Conservation (phyloP, 2,113 vertebrate species). For the Paraplagusia blochii region DNA sequence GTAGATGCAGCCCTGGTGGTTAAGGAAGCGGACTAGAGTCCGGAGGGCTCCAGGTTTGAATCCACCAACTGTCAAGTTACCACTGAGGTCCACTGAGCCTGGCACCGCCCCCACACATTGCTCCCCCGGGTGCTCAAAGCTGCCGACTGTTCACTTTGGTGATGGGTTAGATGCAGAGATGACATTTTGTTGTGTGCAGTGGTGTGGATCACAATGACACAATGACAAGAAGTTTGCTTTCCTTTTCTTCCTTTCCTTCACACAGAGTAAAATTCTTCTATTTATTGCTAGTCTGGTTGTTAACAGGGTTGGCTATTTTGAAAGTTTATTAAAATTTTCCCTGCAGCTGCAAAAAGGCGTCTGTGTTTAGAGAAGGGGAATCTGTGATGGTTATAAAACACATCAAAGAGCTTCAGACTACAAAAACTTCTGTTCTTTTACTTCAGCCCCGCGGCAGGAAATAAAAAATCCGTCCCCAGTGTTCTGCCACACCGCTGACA, state of each 20-base stretch:
- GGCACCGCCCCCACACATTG: too few relatives aligned
- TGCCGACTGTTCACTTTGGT: too few relatives aligned
- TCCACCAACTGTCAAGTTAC: too few relatives aligned
- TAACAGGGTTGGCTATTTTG: not conserved
- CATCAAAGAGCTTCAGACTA: conserved; percentile 10
- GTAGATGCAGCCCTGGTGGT: too few relatives aligned
- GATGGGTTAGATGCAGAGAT: too few relatives aligned
- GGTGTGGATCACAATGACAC: too few relatives aligned
- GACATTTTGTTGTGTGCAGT: too few relatives aligned
- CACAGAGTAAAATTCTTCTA: not conserved
- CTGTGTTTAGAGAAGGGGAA: not conserved
- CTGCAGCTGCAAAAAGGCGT: not conserved
- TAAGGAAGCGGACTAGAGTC: too few relatives aligned
- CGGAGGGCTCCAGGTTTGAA: too few relatives aligned
- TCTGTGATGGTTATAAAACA: not conserved
- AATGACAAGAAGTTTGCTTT: not conserved
- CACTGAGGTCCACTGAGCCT: too few relatives aligned
- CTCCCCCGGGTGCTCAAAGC: too few relatives aligned
- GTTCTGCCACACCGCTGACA: conserved; percentile 6
- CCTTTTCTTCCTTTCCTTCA: not conserved
- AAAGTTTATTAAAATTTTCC: not conserved
- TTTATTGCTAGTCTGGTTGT: not conserved
- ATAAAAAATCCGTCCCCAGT: not conserved
- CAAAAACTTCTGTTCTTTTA: not conserved
- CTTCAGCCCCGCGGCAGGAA: conserved; percentile 6